Conservation (phyloP, 2,797 vertebrate species). For the Agapornis canus region DNA sequence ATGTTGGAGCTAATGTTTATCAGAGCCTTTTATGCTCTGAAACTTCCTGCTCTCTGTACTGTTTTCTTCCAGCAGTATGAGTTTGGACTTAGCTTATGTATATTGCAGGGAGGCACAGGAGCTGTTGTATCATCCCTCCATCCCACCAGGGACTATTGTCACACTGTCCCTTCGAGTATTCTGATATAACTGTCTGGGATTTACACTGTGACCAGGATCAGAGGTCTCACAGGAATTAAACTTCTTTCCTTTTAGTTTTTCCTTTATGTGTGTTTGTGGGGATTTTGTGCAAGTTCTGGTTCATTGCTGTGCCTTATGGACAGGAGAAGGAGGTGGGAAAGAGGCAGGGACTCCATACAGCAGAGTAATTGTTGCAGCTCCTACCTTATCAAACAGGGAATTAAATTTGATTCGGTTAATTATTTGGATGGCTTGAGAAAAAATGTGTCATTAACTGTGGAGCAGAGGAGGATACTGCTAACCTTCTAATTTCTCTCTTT, state of each 20-base stretch:
- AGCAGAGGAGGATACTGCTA: neutral
- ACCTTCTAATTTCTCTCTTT: neutral
- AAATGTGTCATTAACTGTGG: neutral
- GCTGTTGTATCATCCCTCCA: neutral
- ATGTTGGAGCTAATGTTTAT: neutral
- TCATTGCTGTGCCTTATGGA: neutral
- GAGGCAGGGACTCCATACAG: neutral
- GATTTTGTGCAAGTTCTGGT: neutral
- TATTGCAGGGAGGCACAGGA: rapidly evolving
- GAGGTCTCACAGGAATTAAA: neutral
- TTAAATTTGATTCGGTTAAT: neutral
- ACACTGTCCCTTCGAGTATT: neutral
- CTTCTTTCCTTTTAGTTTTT: neutral
- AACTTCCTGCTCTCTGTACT: neutral
- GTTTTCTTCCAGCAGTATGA: neutral
- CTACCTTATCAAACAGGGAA: neutral
- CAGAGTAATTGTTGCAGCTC: neutral
- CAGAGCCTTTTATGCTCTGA: neutral
- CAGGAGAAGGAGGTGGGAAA: neutral
- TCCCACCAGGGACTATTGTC: neutral
- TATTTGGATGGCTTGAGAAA: conserved; percentile 24
- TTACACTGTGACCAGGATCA: neutral
- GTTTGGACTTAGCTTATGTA: neutral
- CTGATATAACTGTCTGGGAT: neutral
- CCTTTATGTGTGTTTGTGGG: neutral